A percentile compares a stretch with the other conserved stretches of the same genome.
Conservation (phyloP, 2,113 vertebrate species). For the Campylomormyrus numenius region DNA sequence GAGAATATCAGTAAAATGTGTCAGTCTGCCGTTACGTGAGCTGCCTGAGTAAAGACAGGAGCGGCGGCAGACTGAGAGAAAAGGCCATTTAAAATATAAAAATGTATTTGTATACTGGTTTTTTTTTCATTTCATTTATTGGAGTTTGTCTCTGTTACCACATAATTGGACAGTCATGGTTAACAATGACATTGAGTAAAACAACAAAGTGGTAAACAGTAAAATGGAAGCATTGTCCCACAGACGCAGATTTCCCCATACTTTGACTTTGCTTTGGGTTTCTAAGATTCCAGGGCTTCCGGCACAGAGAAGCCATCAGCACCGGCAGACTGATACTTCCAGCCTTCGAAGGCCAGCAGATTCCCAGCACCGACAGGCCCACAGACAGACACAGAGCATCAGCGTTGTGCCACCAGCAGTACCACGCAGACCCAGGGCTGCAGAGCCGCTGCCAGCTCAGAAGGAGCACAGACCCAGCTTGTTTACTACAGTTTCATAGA, state of each 20-base stretch:
- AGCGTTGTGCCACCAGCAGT: too few relatives aligned
- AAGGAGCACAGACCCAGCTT: not conserved
- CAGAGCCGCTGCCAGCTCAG: not conserved
- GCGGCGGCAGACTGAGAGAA: not conserved
- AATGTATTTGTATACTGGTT: not conserved
- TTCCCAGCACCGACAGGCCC: not conserved
- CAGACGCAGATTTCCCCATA: not conserved
- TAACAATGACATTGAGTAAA: not conserved
- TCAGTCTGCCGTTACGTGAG: not conserved
- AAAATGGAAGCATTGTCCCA: not conserved
- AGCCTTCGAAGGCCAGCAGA: not conserved
- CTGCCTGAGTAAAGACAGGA: not conserved
- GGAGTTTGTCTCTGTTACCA: not conserved
- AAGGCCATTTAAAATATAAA: not conserved
- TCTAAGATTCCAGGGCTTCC: not conserved
- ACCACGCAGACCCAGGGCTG: not conserved
- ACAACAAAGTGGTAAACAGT: not conserved
- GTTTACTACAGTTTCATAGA: conserved; percentile 2
- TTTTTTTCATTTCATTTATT: not conserved
- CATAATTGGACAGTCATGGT: not conserved
- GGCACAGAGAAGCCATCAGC: not conserved
- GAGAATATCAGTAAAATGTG: not conserved
- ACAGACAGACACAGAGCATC: not conserved
- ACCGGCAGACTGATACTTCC: not conserved
- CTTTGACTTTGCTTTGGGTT: not conserved